These are phyloP conservation scores for Pomatostomus ruficeps DNA, from an alignment of 2,113 vertebrate species.

Conservation along the genomic window DNA sequence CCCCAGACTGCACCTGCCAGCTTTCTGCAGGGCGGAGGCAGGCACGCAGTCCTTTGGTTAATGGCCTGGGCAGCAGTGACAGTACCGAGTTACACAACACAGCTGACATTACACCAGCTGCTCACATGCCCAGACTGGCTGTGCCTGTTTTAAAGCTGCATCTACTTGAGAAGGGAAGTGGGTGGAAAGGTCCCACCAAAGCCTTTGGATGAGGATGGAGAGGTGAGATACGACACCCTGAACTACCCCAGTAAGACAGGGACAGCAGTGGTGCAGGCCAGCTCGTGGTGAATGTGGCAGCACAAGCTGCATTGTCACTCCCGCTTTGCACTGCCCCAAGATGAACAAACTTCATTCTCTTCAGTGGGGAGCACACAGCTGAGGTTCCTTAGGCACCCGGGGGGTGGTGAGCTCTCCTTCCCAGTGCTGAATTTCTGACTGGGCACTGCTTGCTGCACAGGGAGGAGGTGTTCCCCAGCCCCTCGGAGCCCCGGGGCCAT, in stretches of 20 bases:
- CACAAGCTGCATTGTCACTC: not conserved
- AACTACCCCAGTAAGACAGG: not conserved
- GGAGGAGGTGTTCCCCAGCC: not conserved
- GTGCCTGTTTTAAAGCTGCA: not conserved
- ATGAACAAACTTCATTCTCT: not conserved
- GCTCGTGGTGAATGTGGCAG: not conserved
- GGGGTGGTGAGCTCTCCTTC: not conserved
- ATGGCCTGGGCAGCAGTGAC: not conserved
- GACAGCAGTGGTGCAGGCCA: too few relatives aligned
- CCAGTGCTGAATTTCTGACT: not conserved
- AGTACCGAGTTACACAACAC: fast-evolving
- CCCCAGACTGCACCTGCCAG: fast-evolving
- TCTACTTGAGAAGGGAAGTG: not conserved
- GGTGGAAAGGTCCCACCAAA: not conserved
- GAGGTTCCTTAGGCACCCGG: not conserved
- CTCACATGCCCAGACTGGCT: not conserved
- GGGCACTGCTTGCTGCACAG: not conserved
- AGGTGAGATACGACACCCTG: not conserved
- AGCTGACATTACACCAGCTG: not conserved
- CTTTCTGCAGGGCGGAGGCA: not conserved
- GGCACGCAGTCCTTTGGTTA: too few relatives aligned
- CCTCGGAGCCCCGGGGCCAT: fast-evolving
- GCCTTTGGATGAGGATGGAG: not conserved
- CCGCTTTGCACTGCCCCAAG: not conserved
- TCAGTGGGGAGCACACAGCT: not conserved